A percentile compares a stretch with the other conserved stretches of the same genome.
These are phyloP conservation scores for Microctenopoma steveboyesi DNA, from an alignment of 2,797 vertebrate species.

Conservation along the genomic window DNA sequence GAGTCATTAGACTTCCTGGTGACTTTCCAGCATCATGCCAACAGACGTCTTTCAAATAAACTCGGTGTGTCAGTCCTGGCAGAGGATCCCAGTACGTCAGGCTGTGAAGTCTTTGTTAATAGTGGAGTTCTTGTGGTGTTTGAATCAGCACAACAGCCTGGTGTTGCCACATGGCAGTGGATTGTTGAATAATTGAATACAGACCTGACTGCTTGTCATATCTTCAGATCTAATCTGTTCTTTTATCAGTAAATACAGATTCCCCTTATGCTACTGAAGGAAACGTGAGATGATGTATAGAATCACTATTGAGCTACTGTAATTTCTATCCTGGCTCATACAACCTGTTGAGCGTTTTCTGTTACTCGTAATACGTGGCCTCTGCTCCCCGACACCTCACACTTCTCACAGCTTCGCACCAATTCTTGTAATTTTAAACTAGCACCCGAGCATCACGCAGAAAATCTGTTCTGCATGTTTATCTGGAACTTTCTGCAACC, in stretches of 20 bases:
- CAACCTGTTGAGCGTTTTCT: accelerated
- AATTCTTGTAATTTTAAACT: slow-evolving; percentile 12
- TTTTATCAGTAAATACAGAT: too few relatives aligned
- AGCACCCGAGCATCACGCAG: background rate
- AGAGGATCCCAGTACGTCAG: slow-evolving; percentile 26
- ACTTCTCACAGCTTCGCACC: background rate
- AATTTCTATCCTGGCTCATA: background rate
- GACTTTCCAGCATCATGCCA: background rate
- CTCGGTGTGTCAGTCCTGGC: slow-evolving; percentile 10
- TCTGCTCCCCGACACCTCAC: background rate
- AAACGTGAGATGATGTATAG: background rate
- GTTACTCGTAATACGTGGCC: background rate
- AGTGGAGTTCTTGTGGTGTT: slow-evolving; percentile 48
- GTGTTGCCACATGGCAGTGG: slow-evolving; percentile 35
- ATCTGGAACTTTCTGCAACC: slow-evolving; percentile 63
- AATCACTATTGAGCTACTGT: background rate
- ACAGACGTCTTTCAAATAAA: background rate
- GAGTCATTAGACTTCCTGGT: slow-evolving; percentile 17
- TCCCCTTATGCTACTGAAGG: background rate
- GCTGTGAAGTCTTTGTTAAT: slow-evolving; percentile 59
- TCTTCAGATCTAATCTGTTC: too few relatives aligned
- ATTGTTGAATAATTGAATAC: slow-evolving; percentile 22
- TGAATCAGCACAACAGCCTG: slow-evolving; percentile 47
- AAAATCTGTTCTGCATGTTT: slow-evolving; percentile 36
- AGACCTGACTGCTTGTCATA: background rate